Evolutionary conservation across 92 coral and sea anemone genomes (phyloP).

Genomic region (Parazoanthus atlanticus): DNA sequence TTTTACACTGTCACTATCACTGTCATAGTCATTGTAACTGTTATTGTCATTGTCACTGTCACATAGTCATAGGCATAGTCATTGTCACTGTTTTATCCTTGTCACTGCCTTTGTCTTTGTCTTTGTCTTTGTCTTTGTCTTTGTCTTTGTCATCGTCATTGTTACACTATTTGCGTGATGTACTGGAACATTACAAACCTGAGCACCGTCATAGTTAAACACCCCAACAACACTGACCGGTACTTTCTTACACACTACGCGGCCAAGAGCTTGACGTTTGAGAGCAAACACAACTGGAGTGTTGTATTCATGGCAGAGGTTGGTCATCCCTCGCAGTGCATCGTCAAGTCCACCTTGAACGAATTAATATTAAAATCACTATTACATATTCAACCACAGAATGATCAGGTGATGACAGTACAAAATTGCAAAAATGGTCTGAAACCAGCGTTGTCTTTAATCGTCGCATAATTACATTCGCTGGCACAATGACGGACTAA

Average conservation of each 20-base stretch:
- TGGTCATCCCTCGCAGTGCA: slow-evolving; percentile 74
- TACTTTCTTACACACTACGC: slow-evolving; percentile 85
- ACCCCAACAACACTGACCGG: slow-evolving; percentile 97
- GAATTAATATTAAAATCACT: neutral
- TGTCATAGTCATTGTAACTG: too few species aligned
- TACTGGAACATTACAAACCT: slow-evolving; percentile 49
- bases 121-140: too few species aligned
- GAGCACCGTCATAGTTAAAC: slow-evolving; percentile 96
- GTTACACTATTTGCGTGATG: neutral
- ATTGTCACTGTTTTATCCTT: too few species aligned
- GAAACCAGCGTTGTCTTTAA: neutral
- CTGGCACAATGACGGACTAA: too few species aligned
- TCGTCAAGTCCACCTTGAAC: slow-evolving; percentile 89
- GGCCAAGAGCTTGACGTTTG: slow-evolving; percentile 90
- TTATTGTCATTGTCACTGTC: too few species aligned
- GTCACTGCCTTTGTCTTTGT: too few species aligned
- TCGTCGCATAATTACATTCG: too few species aligned
- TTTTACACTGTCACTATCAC: too few species aligned
- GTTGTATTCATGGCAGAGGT: slow-evolving; percentile 77
- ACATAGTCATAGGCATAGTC: too few species aligned
- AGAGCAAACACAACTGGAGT: slow-evolving; percentile 91
- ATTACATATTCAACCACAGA: too few species aligned
- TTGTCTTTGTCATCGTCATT: too few species aligned
- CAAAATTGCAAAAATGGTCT: neutral
- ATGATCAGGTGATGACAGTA: neutral